A percentile compares a stretch with the other conserved stretches of the same genome.
Conservation (phyloP, 1,140 invertebrate genomes). For the Ostrea edulis region DNA sequence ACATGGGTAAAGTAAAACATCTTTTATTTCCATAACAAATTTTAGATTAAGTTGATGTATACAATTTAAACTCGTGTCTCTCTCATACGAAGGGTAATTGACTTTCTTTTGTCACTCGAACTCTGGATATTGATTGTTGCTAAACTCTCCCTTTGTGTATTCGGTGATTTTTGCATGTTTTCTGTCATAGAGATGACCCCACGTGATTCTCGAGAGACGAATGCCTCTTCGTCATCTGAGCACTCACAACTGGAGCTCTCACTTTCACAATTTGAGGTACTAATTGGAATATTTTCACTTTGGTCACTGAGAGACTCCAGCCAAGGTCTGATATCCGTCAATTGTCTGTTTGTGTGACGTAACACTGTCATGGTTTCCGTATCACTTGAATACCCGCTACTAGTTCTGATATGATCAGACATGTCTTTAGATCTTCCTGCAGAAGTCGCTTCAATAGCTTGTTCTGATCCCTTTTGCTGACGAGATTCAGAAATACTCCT, state of each 20-base stretch:
- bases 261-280: background rate
- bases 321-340: background rate
- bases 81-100: background rate
- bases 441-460: background rate
- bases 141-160: background rate
- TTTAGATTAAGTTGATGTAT: no score
- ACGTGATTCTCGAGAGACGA: background rate
- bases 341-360: background rate
- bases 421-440: background rate
- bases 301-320: background rate
- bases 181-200: background rate
- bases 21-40: no score
- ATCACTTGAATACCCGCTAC: background rate
- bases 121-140: background rate
- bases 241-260: background rate
- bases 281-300: conserved; percentile 10
- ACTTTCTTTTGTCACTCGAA: background rate
- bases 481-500: background rate
- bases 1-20: no score
- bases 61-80: background rate
- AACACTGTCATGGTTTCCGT: background rate
- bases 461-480: background rate
- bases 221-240: background rate
- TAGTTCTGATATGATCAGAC: background rate
- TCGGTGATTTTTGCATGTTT: background rate